Evolutionary conservation across 2,888 invertebrate genomes (phyloP).

Genomic region (Linnaemya tessellans): DNA sequence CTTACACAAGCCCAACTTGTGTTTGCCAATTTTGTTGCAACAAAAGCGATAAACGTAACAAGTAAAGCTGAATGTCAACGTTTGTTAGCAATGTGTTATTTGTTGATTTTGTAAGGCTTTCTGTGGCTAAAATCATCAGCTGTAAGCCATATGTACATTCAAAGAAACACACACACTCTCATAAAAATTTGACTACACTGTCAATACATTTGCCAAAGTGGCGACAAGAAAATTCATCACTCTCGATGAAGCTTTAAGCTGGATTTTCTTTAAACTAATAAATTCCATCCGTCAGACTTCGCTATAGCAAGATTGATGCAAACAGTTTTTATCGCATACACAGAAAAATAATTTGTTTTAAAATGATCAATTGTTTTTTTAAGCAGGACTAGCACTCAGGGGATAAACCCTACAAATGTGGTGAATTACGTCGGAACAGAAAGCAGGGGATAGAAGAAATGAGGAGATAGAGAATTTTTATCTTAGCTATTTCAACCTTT

Average conservation of each 20-base stretch:
- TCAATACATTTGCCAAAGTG: slow-evolving; percentile 56
- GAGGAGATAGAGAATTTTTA: no score
- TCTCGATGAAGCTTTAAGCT: slow-evolving; percentile 53
- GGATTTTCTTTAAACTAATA: slow-evolving; percentile 40
- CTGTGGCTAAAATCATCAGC: slow-evolving; percentile 46
- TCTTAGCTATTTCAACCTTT: no score
- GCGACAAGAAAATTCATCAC: slow-evolving; percentile 60
- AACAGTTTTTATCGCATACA: not conserved
- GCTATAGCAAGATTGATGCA: not conserved
- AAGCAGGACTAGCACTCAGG: no score
- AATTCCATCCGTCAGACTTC: slow-evolving; percentile 8
- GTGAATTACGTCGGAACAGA: no score
- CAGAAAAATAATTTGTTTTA: no score
- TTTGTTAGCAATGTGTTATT: slow-evolving; percentile 19
- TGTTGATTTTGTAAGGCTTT: slow-evolving; percentile 50
- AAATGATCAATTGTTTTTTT: no score
- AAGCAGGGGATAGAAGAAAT: no score
- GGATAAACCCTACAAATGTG: no score
- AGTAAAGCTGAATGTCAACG: slow-evolving; percentile 10
- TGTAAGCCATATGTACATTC: slow-evolving; percentile 10
- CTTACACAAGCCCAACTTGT: slow-evolving; percentile 1
- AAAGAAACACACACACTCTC: not conserved
- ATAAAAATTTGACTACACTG: not conserved
- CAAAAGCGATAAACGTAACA: slow-evolving; percentile 4
- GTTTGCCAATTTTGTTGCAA: slow-evolving; percentile 23